These are phyloP conservation scores for Apis cerana DNA, from an alignment of 1,140 invertebrate species.

Conservation along the genomic window DNA sequence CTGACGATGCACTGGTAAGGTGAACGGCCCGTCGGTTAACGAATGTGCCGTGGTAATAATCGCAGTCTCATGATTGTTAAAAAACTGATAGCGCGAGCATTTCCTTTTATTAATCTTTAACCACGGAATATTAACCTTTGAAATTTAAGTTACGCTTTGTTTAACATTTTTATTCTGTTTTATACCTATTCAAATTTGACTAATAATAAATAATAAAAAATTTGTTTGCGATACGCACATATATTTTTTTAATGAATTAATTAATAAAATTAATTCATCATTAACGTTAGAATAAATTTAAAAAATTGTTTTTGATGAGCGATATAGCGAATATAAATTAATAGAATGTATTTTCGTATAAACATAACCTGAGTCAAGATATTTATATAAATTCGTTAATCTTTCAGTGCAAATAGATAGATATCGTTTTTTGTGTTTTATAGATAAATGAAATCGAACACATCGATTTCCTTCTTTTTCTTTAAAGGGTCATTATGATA, in stretches of 20 bases:
- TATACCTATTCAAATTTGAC: neutral
- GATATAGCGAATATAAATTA: too few species aligned
- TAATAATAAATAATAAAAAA: neutral
- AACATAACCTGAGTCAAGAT: neutral
- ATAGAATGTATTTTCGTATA: slow-evolving; percentile 17
- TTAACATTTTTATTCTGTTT: too few species aligned
- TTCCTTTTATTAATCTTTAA: slow-evolving; percentile 5
- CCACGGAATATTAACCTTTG: neutral
- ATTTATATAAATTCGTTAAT: slow-evolving; percentile 11
- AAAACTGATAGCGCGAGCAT: slow-evolving; percentile 20
- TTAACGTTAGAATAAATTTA: neutral
- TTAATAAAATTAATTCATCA: neutral
- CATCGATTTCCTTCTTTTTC: slow-evolving; percentile 12
- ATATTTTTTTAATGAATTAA: too few species aligned
- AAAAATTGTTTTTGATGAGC: neutral
- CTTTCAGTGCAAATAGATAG: neutral
- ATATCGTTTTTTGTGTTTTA: neutral
- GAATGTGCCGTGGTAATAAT: slow-evolving; percentile 40
- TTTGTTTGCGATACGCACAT: neutral
- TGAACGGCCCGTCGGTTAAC: slow-evolving; percentile 62
- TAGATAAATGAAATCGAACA: slow-evolving; percentile 29
- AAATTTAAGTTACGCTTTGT: neutral
- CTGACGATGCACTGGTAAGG: slow-evolving; percentile 61
- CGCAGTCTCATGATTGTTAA: slow-evolving; percentile 18
- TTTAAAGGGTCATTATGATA: neutral